These are phyloP conservation scores for Agrochola lota DNA, from an alignment of 2,888 invertebrate genomes.

Conservation along the genomic window DNA sequence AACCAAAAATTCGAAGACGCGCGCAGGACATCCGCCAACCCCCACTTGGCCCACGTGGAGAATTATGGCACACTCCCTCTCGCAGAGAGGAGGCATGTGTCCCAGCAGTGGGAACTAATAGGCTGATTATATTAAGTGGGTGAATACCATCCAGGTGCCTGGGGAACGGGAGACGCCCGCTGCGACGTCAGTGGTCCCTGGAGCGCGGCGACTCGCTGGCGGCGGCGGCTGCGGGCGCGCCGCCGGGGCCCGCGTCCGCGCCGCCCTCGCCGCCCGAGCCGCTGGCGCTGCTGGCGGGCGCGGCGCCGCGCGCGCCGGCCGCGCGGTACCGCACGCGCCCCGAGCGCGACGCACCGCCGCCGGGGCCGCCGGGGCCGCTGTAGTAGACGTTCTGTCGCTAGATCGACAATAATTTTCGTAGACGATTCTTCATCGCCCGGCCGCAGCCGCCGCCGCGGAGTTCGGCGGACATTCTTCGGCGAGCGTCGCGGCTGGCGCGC, in stretches of 20 bases:
- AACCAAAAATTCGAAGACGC: too few relatives aligned
- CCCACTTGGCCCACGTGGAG: too few relatives aligned
- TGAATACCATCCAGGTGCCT: constrained; percentile 60
- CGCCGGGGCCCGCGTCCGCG: constrained; percentile 43
- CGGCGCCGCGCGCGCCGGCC: constrained; percentile 56
- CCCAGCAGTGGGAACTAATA: too few relatives aligned
- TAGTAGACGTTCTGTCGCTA: constrained; percentile 56
- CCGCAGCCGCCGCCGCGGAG: constrained; percentile 26
- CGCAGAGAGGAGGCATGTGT: too few relatives aligned
- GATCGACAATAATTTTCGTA: constrained; percentile 86
- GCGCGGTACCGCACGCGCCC: constrained; percentile 77
- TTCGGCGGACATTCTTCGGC: neutral
- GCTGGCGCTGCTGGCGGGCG: constrained; percentile 62
- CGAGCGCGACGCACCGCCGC: constrained; percentile 64
- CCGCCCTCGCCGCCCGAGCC: constrained; percentile 64
- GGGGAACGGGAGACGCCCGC: constrained; percentile 72
- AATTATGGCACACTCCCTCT: too few relatives aligned
- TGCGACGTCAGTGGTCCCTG: constrained; percentile 86
- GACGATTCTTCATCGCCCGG: constrained; percentile 60
- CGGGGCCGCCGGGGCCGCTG: constrained; percentile 43
- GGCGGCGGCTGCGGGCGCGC: constrained; percentile 73
- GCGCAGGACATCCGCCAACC: too few relatives aligned
- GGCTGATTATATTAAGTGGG: neutral
- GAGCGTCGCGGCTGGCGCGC: constrained; percentile 22
- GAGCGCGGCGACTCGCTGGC: constrained; percentile 84